Percentiles rank a stretch among this genome's conserved stretches.
phyloP scores from a whole-genome alignment of 1,140 invertebrate genomes.

The Wasmannia auropunctata region DNA sequence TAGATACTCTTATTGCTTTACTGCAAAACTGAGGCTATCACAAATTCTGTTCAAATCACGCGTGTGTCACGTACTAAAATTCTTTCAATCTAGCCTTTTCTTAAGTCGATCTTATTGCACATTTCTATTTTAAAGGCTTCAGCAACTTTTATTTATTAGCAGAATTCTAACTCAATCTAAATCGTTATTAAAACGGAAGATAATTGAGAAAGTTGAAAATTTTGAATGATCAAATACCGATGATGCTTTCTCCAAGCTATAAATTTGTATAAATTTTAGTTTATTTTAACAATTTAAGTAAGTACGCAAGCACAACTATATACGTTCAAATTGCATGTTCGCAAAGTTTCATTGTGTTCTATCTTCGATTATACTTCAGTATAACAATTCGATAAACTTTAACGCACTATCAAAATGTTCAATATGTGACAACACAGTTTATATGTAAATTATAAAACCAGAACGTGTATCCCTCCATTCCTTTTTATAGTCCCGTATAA shows the following conservation, averaged over 20 bases:
- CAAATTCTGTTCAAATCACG: conserved; percentile 8
- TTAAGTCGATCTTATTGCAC: conserved; percentile 16
- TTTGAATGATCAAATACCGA: not conserved
- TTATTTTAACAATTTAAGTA: conserved; percentile 22
- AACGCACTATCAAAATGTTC: conserved; percentile 64
- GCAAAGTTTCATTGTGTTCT: not conserved
- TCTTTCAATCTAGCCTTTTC: conserved; percentile 1
- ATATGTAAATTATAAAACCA: conserved; percentile 14
- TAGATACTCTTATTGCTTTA: conserved; percentile 36
- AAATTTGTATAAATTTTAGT: conserved; percentile 26
- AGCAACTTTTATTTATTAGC: conserved; percentile 8
- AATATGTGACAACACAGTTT: conserved; percentile 35
- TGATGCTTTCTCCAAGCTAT: not conserved
- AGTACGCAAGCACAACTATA: not conserved
- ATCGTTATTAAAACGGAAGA: conserved; percentile 5
- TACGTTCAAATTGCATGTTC: conserved; percentile 21
- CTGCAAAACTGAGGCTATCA: conserved; percentile 2
- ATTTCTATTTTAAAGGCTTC: conserved; percentile 31
- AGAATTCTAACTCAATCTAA: conserved; percentile 7
- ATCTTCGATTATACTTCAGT: not conserved
- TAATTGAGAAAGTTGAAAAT: conserved; percentile 10
- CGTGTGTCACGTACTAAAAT: not conserved
- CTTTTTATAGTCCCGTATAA: conserved; percentile 30
- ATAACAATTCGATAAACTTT: conserved; percentile 58
- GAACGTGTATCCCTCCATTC: not conserved